Evolutionary conservation across 1,140 invertebrate genomes (phyloP), one percentile per base, ranked within the genome.

Genomic region (Druon quercuslanigerum): DNA sequence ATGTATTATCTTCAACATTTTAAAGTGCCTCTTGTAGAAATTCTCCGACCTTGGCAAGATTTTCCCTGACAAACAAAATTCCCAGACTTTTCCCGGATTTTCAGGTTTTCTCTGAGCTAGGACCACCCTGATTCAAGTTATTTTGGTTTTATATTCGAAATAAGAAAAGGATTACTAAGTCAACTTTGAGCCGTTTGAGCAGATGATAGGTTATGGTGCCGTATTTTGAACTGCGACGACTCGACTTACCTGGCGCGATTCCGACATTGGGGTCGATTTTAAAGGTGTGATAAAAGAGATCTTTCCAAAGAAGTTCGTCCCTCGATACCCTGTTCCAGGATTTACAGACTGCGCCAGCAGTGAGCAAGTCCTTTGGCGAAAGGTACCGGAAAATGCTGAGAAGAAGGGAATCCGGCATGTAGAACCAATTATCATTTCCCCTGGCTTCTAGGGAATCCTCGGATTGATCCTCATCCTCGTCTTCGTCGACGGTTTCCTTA

Each of bases 221-320:
- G n/a, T 75, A 80, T 78, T 60, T 76, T n/a, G 51, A 75, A 78
- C 52, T 46, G 25, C 52, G 14, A 25, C 19, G 51, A 54, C 80
- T 50, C 57, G 81, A 77, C 80, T 84, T 87, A 94, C 94, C 94
- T 89, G 94, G 94, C 80, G 93, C 92, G 51, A 95, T 93, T 4
- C 93, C 92, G 79, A 96, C 91, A 74, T 82, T 92, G 17, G 91
- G 87, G 73, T 95, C 93, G 70, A 96, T 92, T 81, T 94, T 93
- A 85, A 95, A 96, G 79, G 94, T 93, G 9, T 88, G 86, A 82
- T 94, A 94, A 83, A 96, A 94, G 54, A 95, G 88, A 77, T 93
- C 89, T 78, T 94, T 94, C 95, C 95, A 96, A 2, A 96, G 84
- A 54, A 95, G 91, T 84, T 95, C 93, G 86, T 95, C 94, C 66